Base-by-base conservation (phyloP, 1,140 invertebrate species). In the Rhopalosiphum padi region DNA sequence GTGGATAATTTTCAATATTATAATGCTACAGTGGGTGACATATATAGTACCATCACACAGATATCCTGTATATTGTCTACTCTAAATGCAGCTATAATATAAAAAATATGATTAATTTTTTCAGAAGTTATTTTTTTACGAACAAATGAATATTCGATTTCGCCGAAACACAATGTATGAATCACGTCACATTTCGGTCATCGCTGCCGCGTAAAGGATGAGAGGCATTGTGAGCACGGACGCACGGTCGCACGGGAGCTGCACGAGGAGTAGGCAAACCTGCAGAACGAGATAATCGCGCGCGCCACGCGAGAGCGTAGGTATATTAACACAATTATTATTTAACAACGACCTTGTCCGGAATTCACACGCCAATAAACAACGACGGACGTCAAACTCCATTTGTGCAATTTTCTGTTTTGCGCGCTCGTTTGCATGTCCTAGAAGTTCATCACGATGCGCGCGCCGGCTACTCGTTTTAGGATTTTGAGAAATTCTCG, bases 351-450 rank as follows among this genome's bases (percentile, higher is more conserved):
- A 55, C 87, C 87, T 89, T 89, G 87, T 89, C 87, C 48, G 87
- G 87, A 89, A 89, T 89, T 89, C 87, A 89, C 87, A 89, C 46
- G 46, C 43, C n/a, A 89, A 89, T 89, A 51, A 89, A 89, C 43
- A 89, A 89, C 87, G 43, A 37, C 86, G n/a, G 77, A 37, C 77
- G 77, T 82, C 77, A 82, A 82, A 82, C 18, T 82, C 35, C 5
- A 37, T 82, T 82, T 82, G 77, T 82, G 77, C 77, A 82, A 82
- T 68, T 68, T 68, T 68, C 25, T 68, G 60, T 68, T 68, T 68
- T 68, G 60, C 55, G 55, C 55, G 55, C 30, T 68, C n/a, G 60
- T 68, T 68, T 68, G 25, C 11, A 68, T 68, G 60, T 68, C 30
- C 60, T 68, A 68, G 60, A 68, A 68, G 60, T 68, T 68, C 60